phyloP scores from a whole-genome alignment of 2,113 vertebrate species.

The Setophaga kirtlandii region DNA sequence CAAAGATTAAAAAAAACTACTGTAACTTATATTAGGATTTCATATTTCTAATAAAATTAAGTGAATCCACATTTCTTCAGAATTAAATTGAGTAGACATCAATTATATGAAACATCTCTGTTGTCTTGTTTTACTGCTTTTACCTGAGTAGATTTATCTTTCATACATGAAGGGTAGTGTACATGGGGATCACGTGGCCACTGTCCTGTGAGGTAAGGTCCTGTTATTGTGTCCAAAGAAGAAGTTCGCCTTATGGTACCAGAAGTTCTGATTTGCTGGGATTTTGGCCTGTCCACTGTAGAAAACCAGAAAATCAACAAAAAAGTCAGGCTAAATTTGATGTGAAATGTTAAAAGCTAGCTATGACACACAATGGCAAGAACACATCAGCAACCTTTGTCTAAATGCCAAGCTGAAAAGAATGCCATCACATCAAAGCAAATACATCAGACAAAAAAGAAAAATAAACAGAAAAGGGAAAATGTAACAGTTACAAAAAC shows the following conservation, averaged over 20 bases:
- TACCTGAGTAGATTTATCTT: conserved; percentile 98
- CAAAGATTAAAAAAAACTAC: not conserved
- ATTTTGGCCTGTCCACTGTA: conserved; percentile 87
- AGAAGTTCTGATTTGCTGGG: conserved; percentile 85
- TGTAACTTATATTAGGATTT: not conserved
- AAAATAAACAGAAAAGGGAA: not conserved
- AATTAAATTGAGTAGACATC: conserved; percentile 1
- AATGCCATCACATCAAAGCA: not conserved
- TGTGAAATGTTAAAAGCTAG: conserved; percentile 22
- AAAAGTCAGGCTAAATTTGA: conserved; percentile 41
- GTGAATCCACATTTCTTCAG: not conserved
- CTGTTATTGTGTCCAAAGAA: conserved; percentile 93
- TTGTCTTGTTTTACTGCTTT: conserved; percentile 18
- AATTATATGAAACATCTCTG: not conserved
- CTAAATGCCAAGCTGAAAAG: conserved; percentile 4
- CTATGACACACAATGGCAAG: conserved; percentile 36
- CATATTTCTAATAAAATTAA: not conserved
- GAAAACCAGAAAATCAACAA: conserved; percentile 59
- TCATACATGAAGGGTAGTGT: conserved; percentile 93
- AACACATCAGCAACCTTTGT: not conserved
- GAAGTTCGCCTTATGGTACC: conserved; percentile 89
- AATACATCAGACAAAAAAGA: not conserved
- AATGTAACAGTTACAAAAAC: not conserved
- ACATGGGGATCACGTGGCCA: conserved; percentile 93
- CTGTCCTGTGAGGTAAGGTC: conserved; percentile 96